Conservation (phyloP, 2,113 vertebrate species). For the Mesoclemmys tuberculata region DNA sequence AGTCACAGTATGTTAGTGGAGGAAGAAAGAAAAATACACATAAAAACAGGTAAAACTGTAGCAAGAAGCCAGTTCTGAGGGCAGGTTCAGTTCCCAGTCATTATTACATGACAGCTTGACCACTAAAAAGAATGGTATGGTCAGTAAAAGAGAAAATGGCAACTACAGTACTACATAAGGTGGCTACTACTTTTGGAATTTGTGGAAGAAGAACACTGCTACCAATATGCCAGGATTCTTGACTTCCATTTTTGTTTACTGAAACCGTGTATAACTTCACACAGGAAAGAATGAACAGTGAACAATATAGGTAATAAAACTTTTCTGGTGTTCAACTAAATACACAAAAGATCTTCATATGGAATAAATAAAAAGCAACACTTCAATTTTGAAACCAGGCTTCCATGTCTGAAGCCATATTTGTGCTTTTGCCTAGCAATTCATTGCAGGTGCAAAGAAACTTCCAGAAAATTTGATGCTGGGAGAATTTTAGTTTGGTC, state of each 20-base stretch:
- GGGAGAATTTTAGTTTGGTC: not conserved
- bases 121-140: not conserved
- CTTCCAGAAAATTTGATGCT: not conserved
- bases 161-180: not conserved
- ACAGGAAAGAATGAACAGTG: not conserved
- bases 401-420: not conserved
- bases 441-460: not conserved
- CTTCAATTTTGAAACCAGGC: fast-evolving
- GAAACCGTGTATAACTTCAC: not conserved
- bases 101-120: not conserved
- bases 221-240: not conserved
- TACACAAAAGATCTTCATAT: not conserved
- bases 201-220: not conserved
- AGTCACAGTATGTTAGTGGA: not conserved
- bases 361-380: not conserved
- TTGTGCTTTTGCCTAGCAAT: not conserved
- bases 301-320: not conserved
- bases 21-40: not conserved
- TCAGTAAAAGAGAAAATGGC: not conserved
- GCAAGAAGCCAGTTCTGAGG: not conserved
- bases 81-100: not conserved
- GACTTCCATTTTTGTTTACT: not conserved
- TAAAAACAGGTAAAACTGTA: not conserved
- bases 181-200: not conserved
- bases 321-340: not conserved